A percentile compares a stretch with the other conserved stretches of the same genome.
These are phyloP conservation scores for Oostethus manadensis DNA, from an alignment of 2,113 vertebrate species.

Conservation along the genomic window DNA sequence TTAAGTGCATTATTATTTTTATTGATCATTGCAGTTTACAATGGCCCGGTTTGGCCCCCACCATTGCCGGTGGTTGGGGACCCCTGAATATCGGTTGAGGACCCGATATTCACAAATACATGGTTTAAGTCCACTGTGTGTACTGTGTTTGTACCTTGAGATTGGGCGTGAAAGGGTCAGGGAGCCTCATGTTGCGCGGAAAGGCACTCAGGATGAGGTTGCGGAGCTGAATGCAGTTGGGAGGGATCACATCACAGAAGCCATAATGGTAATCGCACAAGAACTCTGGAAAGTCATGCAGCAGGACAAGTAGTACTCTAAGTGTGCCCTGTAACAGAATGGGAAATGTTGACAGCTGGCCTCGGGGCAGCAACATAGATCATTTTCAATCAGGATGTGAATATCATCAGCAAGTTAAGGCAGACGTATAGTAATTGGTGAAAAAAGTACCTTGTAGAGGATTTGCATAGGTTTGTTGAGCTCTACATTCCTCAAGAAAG, in stretches of 20 bases:
- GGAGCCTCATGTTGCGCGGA: constrained; percentile 98
- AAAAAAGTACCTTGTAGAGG: constrained; percentile 88
- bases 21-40: too few species aligned
- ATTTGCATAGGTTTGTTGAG: constrained; percentile 99
- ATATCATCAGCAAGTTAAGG: too few species aligned
- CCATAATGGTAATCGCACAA: constrained; percentile 99
- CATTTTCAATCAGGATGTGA: too few species aligned
- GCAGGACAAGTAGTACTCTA: constrained; percentile 91
- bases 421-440: not conserved
- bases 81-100: too few species aligned
- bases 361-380: too few species aligned
- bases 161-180: constrained; percentile 97
- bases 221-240: constrained; percentile 98
- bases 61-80: too few species aligned
- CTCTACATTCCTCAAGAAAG: constrained; percentile 97
- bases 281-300: constrained; percentile 99
- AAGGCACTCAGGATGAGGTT: constrained; percentile 99
- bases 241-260: constrained; percentile 98
- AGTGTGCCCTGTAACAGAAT: constrained; percentile 82
- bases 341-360: not conserved
- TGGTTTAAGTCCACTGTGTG: not conserved
- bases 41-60: too few species aligned
- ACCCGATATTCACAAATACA: not conserved
- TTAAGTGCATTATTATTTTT: too few species aligned
- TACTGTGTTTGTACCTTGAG: constrained; percentile 79